Conservation (phyloP, 2,888 invertebrate species). For the Agapostemon virescens region DNA sequence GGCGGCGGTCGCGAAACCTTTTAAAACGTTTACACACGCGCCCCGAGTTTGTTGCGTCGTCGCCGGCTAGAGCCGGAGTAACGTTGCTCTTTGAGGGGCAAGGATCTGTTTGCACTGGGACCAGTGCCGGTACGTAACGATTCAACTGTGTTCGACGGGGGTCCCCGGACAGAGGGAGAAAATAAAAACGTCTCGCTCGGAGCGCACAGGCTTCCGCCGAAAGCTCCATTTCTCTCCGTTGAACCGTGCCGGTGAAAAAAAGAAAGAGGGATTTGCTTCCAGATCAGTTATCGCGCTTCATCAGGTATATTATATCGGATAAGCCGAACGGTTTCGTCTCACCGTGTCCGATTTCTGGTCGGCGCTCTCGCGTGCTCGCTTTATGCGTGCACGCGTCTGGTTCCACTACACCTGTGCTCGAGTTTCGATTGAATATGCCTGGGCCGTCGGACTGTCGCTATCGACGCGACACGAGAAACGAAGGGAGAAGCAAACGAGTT, state of each 20-base stretch:
- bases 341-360: constrained; percentile 39
- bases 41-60: not conserved
- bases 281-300: constrained; percentile 61
- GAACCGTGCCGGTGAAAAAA: constrained; percentile 50
- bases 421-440: constrained; percentile 52
- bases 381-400: not conserved
- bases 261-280: constrained; percentile 53
- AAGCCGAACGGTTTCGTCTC: constrained; percentile 47
- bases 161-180: not conserved
- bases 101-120: constrained; percentile 43
- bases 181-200: not conserved
- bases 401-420: constrained; percentile 28
- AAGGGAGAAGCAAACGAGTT: constrained; percentile 65
- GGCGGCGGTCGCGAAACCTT: constrained; percentile 4
- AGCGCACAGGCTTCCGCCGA: constrained; percentile 3
- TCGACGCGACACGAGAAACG: constrained; percentile 50
- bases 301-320: constrained; percentile 62
- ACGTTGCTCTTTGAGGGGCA: constrained; percentile 31
- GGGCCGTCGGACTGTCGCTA: constrained; percentile 40
- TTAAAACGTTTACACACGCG: constrained; percentile 32
- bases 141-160: constrained; percentile 28
- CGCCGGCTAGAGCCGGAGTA: constrained; percentile 17
- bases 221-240: constrained; percentile 54
- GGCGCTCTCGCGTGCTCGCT: not conserved
- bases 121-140: constrained; percentile 25